Evolutionary conservation across 1,140 invertebrate species (phyloP), one percentile per base, ranked within the genome.

Genomic region (Drosophila orena): DNA sequence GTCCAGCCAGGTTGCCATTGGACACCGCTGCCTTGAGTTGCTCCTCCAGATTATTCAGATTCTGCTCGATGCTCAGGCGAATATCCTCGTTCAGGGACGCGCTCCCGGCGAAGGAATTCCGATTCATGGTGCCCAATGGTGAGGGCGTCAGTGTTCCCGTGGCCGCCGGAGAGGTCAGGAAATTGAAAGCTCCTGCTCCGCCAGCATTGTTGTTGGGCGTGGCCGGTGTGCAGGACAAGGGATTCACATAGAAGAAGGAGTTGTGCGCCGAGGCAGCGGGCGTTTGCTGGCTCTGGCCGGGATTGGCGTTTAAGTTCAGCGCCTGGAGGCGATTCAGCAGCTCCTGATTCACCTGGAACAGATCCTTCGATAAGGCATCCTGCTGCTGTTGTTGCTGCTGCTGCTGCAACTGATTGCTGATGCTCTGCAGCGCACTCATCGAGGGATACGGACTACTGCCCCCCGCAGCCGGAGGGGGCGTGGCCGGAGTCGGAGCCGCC

Each of bases 21-120:
- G 92, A 92, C 0, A 95, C 94, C 1, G 94, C 94, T 22, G 95
- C 77, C 34, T 94, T 94, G 11, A 94, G 93, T 73, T 95, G 95
- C 50, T 91, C 90, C 62, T 91, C 91, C 34, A 92, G 49, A 17
- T 57, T 85, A 42, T 92, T 92, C n/a, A 92, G 74, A 54, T 92
- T 92, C 54, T 92, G 81, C 30, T 92, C 91, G 40, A 92, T 90
- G 65, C 91, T 92, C 27, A 91, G 53, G 1, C 90, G 75, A n/a
- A 79, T 43, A 1, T 90, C 79, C 49, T 90, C 90, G 27, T 91
- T 85, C 7, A 85, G 40, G 35, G 79, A 74, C 0, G 81, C 69
- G 22, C 90, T 92, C 20, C 90, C 81, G 0, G 90, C 73, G n/a
- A 78, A 92, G 8, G 91, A 91, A 49, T 91, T 92, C 55, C 92